Evolutionary conservation across 2,797 vertebrate genomes (phyloP), one percentile per base, ranked within the genome.

Genomic region (Neopelma chrysocephalum): DNA sequence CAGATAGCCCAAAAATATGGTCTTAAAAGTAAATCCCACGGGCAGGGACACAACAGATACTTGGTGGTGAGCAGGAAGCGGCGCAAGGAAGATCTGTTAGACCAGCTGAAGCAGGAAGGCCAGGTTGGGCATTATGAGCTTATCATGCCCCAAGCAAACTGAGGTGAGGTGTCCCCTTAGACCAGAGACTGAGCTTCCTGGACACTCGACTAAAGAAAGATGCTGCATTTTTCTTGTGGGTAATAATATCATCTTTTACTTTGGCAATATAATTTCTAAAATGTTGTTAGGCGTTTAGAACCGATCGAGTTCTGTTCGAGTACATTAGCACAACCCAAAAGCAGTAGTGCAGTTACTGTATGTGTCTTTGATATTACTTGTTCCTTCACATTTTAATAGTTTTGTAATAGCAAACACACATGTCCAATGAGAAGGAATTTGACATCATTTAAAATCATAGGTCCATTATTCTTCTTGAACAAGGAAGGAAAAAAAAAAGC

Each of bases 61-160:
- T 98, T 99, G 31, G 97, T 99, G 62, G 99, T 99, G 61, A 99
- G 99, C 79, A 98, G 99, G 89, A 99, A 99, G 98, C 98, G 99
- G 76, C 98, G 99, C 95, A 99, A 98, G 96, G 98, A 99, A 50
- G 99, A 99, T 96, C 98, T 99, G 18, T 98, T 99, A 61, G 99
- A 99, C 95, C 99, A 99, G 94, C 98, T 99, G 89, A 97, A 99
- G 97, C 99, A 99, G 94, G 99, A 99, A 87, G 99, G 99, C 54
- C 99, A 99, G 64, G 99, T 99, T 83, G 99, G 99, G 89, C 98
- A 99, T 86, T 99, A 99, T 0, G 99, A 99, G 96, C 98, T 99
- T 19, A 98, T 99, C 45, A 99, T 99, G 98, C 99, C 99, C 83
- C 98, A 99, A 12, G 96, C 97, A 68, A 98, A 98, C 81, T 98